phyloP scores from a whole-genome alignment of 2,797 vertebrate genomes.

The Falco columbarius region DNA sequence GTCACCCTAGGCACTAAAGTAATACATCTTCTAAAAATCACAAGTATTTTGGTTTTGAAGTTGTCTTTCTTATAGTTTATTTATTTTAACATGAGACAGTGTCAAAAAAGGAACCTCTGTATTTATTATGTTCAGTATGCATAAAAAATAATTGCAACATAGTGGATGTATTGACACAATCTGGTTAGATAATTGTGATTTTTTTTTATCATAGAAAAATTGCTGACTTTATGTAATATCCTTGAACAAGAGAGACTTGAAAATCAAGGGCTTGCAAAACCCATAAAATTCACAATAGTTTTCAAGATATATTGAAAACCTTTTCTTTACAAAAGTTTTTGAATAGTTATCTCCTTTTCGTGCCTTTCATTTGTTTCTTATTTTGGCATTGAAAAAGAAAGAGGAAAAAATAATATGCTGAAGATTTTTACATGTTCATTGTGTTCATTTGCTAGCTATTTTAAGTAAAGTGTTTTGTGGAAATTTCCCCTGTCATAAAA shows the following conservation, averaged over 20 bases:
- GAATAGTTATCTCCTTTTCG: background rate
- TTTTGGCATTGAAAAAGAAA: background rate
- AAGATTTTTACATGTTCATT: background rate
- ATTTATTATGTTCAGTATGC: background rate
- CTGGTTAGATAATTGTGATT: background rate
- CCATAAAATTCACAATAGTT: background rate
- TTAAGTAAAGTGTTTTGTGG: background rate
- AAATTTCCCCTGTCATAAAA: background rate
- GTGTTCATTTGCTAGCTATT: background rate
- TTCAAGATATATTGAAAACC: background rate
- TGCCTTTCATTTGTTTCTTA: background rate
- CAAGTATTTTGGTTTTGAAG: background rate
- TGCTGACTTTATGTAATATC: background rate
- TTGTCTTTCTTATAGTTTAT: background rate
- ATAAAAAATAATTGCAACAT: background rate
- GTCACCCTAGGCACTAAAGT: background rate
- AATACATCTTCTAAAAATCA: background rate
- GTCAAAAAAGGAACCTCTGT: background rate
- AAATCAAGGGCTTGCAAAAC: background rate
- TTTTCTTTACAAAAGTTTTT: background rate
- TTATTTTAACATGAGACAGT: background rate
- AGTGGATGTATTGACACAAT: background rate
- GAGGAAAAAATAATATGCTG: background rate
- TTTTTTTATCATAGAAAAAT: background rate
- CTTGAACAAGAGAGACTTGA: background rate